Percentiles rank a stretch among this genome's conserved stretches.
Conservation (phyloP, 2,888 invertebrate genomes). For the Philaethria dido region DNA sequence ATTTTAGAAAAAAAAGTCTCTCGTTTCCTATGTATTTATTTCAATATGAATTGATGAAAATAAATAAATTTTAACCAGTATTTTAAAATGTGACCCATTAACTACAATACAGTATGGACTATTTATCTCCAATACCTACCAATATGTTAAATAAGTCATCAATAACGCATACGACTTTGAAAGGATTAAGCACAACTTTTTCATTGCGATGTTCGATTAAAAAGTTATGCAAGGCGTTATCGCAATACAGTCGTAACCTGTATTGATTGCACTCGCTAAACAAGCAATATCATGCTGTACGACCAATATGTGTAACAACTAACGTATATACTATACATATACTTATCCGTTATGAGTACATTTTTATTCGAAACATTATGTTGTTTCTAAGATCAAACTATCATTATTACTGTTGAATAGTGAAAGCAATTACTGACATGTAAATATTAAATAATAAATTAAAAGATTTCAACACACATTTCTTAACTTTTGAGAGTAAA, state of each 20-base stretch:
- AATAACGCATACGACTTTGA: neutral
- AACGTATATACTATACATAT: neutral
- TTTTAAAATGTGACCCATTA: no score
- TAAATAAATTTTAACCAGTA: no score
- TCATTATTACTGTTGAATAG: no score
- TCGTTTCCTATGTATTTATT: no score
- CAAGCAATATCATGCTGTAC: constrained; percentile 14
- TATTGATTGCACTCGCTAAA: constrained; percentile 23
- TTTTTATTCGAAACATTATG: neutral
- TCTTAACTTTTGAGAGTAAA: no score
- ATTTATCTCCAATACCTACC: no score
- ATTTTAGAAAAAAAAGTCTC: no score
- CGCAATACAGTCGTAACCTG: constrained; percentile 21
- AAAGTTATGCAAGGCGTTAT: constrained; percentile 20
- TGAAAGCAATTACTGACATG: neutral
- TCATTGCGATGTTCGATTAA: constrained; percentile 6
- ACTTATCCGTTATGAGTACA: neutral
- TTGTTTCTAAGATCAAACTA: neutral
- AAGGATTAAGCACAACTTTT: constrained; percentile 18
- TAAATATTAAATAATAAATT: no score
- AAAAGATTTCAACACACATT: no score
- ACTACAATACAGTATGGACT: no score
- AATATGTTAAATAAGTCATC: neutral
- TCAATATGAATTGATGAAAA: no score
- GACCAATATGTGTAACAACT: constrained; percentile 15